These are phyloP conservation scores for Agrypnia vestita DNA, from an alignment of 1,140 invertebrate species.

Conservation along the genomic window DNA sequence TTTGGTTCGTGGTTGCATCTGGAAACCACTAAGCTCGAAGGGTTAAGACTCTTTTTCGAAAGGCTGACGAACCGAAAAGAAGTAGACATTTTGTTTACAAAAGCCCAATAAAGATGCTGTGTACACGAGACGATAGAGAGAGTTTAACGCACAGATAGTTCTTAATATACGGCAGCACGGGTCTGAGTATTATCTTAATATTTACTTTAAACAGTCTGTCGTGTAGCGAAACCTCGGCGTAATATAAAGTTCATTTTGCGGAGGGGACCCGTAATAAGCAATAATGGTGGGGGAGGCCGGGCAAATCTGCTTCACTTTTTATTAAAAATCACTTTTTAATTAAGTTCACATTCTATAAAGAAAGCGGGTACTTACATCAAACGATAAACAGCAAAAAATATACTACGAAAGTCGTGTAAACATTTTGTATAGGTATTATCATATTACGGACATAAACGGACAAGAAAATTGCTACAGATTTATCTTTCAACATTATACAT, in stretches of 20 bases:
- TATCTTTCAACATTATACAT: too few species aligned
- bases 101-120: constrained; percentile 38
- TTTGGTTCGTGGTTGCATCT: too few species aligned
- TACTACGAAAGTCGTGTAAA: too few species aligned
- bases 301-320: not conserved
- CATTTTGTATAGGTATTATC: too few species aligned
- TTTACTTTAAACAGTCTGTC: constrained; percentile 43
- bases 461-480: too few species aligned
- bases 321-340: constrained; percentile 1
- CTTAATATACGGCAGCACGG: constrained; percentile 36
- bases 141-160: constrained; percentile 34
- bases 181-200: constrained; percentile 28
- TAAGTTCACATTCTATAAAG: not conserved
- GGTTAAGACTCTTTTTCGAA: not conserved
- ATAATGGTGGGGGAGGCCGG: constrained; percentile 28
- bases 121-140: not conserved
- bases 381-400: too few species aligned
- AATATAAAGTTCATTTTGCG: constrained; percentile 54
- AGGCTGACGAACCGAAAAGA: constrained; percentile 18
- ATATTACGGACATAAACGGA: too few species aligned
- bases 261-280: constrained; percentile 45
- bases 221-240: constrained; percentile 45
- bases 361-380: not conserved
- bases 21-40: too few species aligned
- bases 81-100: constrained; percentile 29